phyloP scores from a whole-genome alignment of 2,888 invertebrate species.

The Lasioglossum pauxillum region DNA sequence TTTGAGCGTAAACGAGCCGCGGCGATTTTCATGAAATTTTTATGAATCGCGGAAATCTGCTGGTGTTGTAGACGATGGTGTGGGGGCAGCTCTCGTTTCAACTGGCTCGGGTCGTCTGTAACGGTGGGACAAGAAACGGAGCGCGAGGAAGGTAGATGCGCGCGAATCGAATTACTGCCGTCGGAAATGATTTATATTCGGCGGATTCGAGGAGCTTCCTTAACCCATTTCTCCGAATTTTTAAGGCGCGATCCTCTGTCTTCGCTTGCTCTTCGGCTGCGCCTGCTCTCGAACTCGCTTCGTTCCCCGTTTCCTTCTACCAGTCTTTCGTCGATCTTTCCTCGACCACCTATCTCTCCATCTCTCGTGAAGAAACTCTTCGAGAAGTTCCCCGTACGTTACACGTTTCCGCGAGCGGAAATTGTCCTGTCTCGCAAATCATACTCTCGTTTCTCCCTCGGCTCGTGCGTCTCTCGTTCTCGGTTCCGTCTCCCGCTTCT shows the following conservation, averaged over 20 bases:
- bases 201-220: constrained; percentile 75
- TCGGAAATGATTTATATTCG: constrained; percentile 77
- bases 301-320: constrained; percentile 12
- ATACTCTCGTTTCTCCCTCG: constrained; percentile 54
- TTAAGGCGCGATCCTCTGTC: constrained; percentile 57
- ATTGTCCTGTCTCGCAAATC: constrained; percentile 77
- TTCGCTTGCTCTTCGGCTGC: constrained; percentile 26
- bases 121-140: constrained; percentile 52
- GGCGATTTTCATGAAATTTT: constrained; percentile 45
- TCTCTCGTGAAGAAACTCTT: constrained; percentile 56
- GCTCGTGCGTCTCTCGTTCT: constrained; percentile 13
- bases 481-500: neutral
- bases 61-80: neutral
- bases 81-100: constrained; percentile 36
- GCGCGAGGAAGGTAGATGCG: constrained; percentile 51
- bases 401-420: constrained; percentile 74
- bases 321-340: constrained; percentile 35
- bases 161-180: constrained; percentile 74
- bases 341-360: constrained; percentile 30
- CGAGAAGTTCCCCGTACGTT: constrained; percentile 67
- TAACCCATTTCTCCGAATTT: constrained; percentile 75
- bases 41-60: constrained; percentile 53
- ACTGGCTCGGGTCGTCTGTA: constrained; percentile 29
- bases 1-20: constrained; percentile 16
- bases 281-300: constrained; percentile 11